Evolutionary conservation across 2,888 invertebrate species (phyloP).

Genomic region (Xanthorhoe designata): DNA sequence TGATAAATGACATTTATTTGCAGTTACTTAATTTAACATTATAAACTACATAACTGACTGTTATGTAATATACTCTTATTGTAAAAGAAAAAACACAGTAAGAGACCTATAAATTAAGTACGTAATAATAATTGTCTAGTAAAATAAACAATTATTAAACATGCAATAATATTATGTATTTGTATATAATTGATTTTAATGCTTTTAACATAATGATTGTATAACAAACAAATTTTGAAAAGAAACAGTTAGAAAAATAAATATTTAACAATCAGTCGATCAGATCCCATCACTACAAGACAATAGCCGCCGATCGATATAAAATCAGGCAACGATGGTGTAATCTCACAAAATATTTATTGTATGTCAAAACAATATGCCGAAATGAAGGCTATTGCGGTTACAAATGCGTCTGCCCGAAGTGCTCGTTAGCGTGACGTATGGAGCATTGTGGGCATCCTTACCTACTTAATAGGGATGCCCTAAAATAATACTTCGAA

Average conservation of each 20-base stretch:
- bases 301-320: conserved; percentile 71
- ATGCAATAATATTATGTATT: too few relatives aligned
- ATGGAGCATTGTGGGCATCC: conserved; percentile 75
- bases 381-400: conserved; percentile 83
- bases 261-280: background rate
- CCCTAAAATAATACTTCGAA: background rate
- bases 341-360: conserved; percentile 85
- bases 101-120: too few relatives aligned
- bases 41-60: too few relatives aligned
- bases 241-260: background rate
- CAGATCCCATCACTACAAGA: conserved; percentile 47
- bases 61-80: too few relatives aligned
- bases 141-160: too few relatives aligned
- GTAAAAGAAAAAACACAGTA: too few relatives aligned
- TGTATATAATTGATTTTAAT: too few relatives aligned
- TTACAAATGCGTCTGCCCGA: conserved; percentile 83
- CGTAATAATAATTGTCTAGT: too few relatives aligned
- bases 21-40: too few relatives aligned
- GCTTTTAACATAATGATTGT: too few relatives aligned
- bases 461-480: conserved; percentile 33
- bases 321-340: conserved; percentile 72
- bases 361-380: conserved; percentile 86
- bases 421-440: conserved; percentile 84
- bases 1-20: too few relatives aligned
- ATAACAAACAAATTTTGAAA: too few relatives aligned